Evolutionary conservation across 2,888 invertebrate species (phyloP), one percentile per base, ranked within the genome.

Genomic region (Agrochola lota): DNA sequence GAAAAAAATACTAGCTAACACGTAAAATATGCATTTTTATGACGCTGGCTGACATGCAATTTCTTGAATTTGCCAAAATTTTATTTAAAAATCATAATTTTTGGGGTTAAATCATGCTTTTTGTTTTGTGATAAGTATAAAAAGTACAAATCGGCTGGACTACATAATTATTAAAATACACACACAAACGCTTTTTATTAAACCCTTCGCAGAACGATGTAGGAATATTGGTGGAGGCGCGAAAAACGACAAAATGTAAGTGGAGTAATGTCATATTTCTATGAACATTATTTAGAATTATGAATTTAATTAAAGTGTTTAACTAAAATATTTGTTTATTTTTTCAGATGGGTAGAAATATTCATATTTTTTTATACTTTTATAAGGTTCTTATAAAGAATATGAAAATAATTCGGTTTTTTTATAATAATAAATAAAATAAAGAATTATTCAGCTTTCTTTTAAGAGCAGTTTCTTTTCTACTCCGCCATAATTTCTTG

Each of bases 131-230:
- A n/a, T 73, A 62, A 52, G 26, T 46, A 52, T 43, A 67, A 55
- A 72, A 69, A 80, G 81, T 80, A 87, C 67, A 90, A 92, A 94
- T 94, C 90, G 92, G 94, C 90, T 94, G 94, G 94, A 95, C 90
- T 90, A 91, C 90, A 78, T 81, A 46, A 46, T 46, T 46, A 86
- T 90, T 90, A 85, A 88, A 86, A 87, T 84, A 89, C 85, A 90
- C 90, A 91, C 89, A 91, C 88, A 92, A 86, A 88, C 81, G 77
- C 71, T 79, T 84, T 74, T 82, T 74, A 63, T 76, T 84, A 78
- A 76, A 86, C 77, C 84, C 72, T 80, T 86, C 85, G 78, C 70
- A 57, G 80, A 88, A 85, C 83, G 86, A 87, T 85, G 71, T 57
- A 26, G 70, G 26, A 66, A 59, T 67, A 71, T 78, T 82, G 80